Conservation (phyloP, 2,113 vertebrate species). For the Megalops atlanticus region DNA sequence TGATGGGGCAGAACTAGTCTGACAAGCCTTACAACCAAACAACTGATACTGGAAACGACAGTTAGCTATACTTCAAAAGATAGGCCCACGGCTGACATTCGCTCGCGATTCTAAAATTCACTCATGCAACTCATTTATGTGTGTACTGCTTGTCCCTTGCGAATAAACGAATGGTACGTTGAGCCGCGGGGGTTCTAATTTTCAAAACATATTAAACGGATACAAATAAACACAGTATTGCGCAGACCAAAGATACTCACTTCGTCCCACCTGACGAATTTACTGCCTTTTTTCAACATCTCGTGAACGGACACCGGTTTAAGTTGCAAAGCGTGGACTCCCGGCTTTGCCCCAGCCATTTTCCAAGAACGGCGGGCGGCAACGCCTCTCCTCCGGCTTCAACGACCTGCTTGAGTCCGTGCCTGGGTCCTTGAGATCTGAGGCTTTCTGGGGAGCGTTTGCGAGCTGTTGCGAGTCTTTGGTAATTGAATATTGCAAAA, state of each 20-base stretch:
- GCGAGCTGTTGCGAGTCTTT: conserved; percentile 16
- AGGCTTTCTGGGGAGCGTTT: conserved; percentile 17
- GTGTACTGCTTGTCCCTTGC: neutral
- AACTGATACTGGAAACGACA: neutral
- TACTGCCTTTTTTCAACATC: conserved; percentile 77
- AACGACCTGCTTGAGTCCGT: conserved; percentile 44
- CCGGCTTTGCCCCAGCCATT: conserved; percentile 89
- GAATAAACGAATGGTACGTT: neutral
- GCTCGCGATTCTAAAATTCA: neutral
- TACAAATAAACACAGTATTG: conserved; percentile 34
- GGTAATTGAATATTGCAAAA: conserved; percentile 12
- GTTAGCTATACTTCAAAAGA: neutral
- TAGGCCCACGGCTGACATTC: neutral
- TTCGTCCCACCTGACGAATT: conserved; percentile 93
- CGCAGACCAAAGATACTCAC: conserved; percentile 58
- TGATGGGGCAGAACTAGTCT: conserved; percentile 16
- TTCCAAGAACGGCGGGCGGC: conserved; percentile 60
- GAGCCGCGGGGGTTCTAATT: neutral
- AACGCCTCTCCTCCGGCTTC: conserved; percentile 66
- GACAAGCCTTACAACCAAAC: conserved; percentile 19
- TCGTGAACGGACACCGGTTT: conserved; percentile 82
- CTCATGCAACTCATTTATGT: neutral
- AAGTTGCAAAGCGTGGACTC: conserved; percentile 87
- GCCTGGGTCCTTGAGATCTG: conserved; percentile 22
- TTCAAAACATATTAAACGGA: neutral